Evolutionary conservation across 2,888 invertebrate genomes (phyloP), one percentile per base, ranked within the genome.

Genomic region (Pseudanteris insignis): DNA sequence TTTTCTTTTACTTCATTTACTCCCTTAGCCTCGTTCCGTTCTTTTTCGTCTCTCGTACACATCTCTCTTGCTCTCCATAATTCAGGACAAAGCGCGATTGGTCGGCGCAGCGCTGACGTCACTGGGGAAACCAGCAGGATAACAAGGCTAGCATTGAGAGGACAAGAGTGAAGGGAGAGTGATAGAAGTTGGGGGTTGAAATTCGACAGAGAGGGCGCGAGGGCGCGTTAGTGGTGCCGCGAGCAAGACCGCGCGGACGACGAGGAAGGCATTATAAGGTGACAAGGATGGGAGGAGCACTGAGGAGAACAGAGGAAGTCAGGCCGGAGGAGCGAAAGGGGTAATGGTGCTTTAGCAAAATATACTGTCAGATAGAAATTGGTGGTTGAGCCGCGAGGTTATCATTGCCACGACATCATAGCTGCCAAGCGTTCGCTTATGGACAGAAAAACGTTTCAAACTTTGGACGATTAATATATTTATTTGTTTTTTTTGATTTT

Each of bases 101-200:
- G 76, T 71, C 70, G 70, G 66, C 65, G 62, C 61, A 53, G 36
- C 55, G 69, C 72, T 74, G 75, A 76, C 75, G 76, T 75, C 76
- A 76, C 71, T 65, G 67, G 70, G 62, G 70, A 53, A 68, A 73
- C 68, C 67, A 67, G 70, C 63, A 68, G 70, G 72, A 74, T 71
- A 72, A 70, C 68, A 63, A 64, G 68, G 65, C 54, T 63, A 47
- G 50, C 63, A 59, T 48, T 44, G 59, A 63, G 64, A 61, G 60
- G 47, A 46, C 50, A 63, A 21, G 63, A 46, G 57, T 41, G 58
- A 38, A 46, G 54, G 61, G 50, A 50, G 40, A 36, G 8, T 28
- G 55, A 41, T 37, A 41, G 34, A 47, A 43, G 41, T 53, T 9
- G 36, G 33, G 46, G 62, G 54, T 38, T 38, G 44, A 46, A 54